Evolutionary conservation across 2,797 vertebrate genomes (phyloP).

Genomic region (Pseudopleuronectes americanus): DNA sequence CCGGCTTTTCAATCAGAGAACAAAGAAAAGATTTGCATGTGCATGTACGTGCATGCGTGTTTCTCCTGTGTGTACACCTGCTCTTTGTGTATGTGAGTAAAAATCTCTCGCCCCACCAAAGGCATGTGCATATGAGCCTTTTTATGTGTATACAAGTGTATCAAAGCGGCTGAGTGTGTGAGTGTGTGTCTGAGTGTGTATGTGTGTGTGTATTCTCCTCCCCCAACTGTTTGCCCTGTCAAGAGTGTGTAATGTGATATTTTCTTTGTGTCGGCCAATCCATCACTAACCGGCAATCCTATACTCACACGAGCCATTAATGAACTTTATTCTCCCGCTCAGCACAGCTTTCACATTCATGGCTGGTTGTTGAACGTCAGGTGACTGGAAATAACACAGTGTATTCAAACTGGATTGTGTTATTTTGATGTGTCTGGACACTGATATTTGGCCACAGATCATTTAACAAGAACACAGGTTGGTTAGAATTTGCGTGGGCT

Average conservation of each 20-base stretch:
- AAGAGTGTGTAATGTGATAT: conserved; percentile 71
- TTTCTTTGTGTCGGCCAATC: conserved; percentile 60
- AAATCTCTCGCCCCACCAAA: neutral
- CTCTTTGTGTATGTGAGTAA: neutral
- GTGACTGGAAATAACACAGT: neutral
- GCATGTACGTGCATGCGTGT: neutral
- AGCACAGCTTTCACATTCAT: neutral
- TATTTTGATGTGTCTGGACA: neutral
- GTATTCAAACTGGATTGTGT: neutral
- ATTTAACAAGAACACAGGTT: neutral
- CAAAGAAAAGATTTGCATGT: neutral
- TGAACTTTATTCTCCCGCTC: conserved; percentile 14
- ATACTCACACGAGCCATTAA: conserved; percentile 27
- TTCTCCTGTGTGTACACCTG: neutral
- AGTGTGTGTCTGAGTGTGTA: conserved; percentile 9
- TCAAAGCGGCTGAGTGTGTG: neutral
- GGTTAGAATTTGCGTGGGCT: neutral
- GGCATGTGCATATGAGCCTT: neutral
- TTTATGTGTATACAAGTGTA: neutral
- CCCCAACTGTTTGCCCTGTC: conserved; percentile 39
- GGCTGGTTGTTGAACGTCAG: neutral
- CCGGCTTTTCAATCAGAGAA: conserved; percentile 15
- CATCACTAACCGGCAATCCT: conserved; percentile 39
- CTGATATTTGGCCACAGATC: neutral
- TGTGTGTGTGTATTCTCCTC: conserved; percentile 20